phyloP scores from a whole-genome alignment of 2,888 invertebrate genomes.

The Mimumesa dahlbomi region DNA sequence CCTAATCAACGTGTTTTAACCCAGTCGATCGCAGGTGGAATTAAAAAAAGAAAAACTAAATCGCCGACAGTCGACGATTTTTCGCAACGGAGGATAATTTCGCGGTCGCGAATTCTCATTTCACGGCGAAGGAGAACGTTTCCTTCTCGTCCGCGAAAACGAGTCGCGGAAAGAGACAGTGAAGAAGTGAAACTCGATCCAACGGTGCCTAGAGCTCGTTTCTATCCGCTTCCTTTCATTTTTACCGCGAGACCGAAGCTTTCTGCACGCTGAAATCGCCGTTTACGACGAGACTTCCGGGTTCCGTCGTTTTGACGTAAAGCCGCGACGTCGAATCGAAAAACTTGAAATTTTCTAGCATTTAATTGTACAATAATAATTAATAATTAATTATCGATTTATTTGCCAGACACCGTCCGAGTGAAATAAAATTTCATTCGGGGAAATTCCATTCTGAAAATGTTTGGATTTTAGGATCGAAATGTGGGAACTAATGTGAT shows the following conservation, averaged over 20 bases:
- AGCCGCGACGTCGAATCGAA: background rate
- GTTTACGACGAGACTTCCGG: background rate
- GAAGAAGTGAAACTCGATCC: constrained; percentile 67
- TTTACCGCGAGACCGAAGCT: constrained; percentile 46
- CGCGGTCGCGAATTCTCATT: constrained; percentile 44
- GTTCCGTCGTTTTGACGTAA: background rate
- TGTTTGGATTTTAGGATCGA: too few relatives aligned
- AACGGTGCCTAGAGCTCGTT: constrained; percentile 46
- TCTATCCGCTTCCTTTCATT: constrained; percentile 62
- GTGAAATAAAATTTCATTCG: too few relatives aligned
- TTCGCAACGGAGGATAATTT: constrained; percentile 25
- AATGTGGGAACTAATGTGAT: too few relatives aligned
- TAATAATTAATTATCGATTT: too few relatives aligned
- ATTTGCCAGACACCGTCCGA: too few relatives aligned
- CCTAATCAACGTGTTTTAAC: too few relatives aligned
- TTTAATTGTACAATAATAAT: too few relatives aligned
- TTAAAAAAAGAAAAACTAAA: too few relatives aligned
- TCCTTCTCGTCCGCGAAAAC: constrained; percentile 47
- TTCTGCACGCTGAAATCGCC: constrained; percentile 8
- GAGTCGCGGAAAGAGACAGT: constrained; percentile 59
- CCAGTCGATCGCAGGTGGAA: too few relatives aligned
- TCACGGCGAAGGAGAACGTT: constrained; percentile 40
- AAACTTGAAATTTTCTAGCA: too few relatives aligned
- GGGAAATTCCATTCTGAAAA: too few relatives aligned
- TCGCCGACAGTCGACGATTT: too few relatives aligned